Percentiles rank a stretch among this genome's conserved stretches.
Evolutionary conservation across 2,888 invertebrate species (phyloP).

Genomic region (Chesias legatella): DNA sequence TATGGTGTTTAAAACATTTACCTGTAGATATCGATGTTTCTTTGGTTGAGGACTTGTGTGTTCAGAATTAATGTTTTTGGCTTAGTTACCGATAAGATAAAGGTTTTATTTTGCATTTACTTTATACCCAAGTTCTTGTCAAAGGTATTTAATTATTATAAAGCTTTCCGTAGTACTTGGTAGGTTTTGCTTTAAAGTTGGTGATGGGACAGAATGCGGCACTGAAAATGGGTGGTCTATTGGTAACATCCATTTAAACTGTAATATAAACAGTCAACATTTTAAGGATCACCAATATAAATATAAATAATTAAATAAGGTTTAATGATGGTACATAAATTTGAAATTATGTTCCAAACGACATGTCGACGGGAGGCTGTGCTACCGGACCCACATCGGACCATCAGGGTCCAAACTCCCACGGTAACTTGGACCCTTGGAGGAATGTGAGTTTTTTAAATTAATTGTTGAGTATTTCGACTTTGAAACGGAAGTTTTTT

Average conservation of each 20-base stretch:
- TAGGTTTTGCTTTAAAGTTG: no score
- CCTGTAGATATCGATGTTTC: no score
- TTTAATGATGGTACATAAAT: slow-evolving; percentile 38
- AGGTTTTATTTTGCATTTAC: no score
- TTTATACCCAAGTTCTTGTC: no score
- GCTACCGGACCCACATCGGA: slow-evolving; percentile 19
- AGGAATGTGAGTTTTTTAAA: slow-evolving; percentile 39
- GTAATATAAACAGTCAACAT: slow-evolving; percentile 1
- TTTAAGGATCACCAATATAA: slow-evolving; percentile 11
- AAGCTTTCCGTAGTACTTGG: no score
- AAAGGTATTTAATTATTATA: no score
- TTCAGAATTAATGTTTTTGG: no score
- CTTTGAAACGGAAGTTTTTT: slow-evolving; percentile 42
- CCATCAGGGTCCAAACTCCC: slow-evolving; percentile 32
- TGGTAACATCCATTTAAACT: background rate
- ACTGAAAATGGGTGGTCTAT: slow-evolving; percentile 1
- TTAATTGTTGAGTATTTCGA: slow-evolving; percentile 36
- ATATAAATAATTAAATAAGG: slow-evolving; percentile 41
- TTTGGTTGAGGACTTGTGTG: no score
- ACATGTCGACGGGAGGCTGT: slow-evolving; percentile 45
- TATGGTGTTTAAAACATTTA: no score
- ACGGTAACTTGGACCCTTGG: slow-evolving; percentile 28
- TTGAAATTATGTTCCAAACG: slow-evolving; percentile 47
- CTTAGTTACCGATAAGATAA: no score
- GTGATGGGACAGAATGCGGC: no score